A percentile compares a stretch with the other conserved stretches of the same genome.
These are phyloP conservation scores for Rhadinocentrus ornatus DNA, from an alignment of 2,797 vertebrate species.

Conservation along the genomic window DNA sequence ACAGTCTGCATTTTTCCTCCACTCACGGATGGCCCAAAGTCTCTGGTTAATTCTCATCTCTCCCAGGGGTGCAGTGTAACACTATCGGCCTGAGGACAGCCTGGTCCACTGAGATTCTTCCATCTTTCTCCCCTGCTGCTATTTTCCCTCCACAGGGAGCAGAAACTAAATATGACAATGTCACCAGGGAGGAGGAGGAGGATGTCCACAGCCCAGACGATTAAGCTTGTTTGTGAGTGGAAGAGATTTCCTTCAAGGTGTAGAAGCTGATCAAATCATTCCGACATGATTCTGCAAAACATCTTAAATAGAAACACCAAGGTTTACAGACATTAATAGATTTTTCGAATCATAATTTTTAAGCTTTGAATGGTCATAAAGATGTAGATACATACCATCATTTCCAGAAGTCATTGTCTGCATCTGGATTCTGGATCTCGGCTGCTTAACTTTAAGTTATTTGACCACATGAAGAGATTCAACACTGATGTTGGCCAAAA, in stretches of 20 bases:
- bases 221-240: constrained; percentile 23
- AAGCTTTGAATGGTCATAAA: not conserved
- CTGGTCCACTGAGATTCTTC: constrained; percentile 69
- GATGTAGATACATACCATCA: not conserved
- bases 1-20: constrained; percentile 18
- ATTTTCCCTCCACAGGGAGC: constrained; percentile 66
- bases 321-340: not conserved
- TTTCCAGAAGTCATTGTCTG: no score
- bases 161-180: constrained; percentile 78
- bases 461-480: no score
- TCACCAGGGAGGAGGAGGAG: constrained; percentile 64
- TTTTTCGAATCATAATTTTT: not conserved
- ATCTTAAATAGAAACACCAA: not conserved
- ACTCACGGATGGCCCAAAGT: constrained; percentile 43
- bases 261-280: not conserved
- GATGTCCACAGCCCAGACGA: constrained; percentile 63
- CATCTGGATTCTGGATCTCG: no score
- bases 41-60: constrained; percentile 65
- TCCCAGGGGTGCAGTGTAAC: constrained; percentile 74
- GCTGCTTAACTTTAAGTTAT: no score
- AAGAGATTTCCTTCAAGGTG: not conserved
- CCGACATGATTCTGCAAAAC: not conserved
- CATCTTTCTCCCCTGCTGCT: constrained; percentile 51
- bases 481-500: no score
- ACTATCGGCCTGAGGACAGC: constrained; percentile 76